Evolutionary conservation across 1,140 invertebrate genomes (phyloP).

Genomic region (Drosophila kohkoa): DNA sequence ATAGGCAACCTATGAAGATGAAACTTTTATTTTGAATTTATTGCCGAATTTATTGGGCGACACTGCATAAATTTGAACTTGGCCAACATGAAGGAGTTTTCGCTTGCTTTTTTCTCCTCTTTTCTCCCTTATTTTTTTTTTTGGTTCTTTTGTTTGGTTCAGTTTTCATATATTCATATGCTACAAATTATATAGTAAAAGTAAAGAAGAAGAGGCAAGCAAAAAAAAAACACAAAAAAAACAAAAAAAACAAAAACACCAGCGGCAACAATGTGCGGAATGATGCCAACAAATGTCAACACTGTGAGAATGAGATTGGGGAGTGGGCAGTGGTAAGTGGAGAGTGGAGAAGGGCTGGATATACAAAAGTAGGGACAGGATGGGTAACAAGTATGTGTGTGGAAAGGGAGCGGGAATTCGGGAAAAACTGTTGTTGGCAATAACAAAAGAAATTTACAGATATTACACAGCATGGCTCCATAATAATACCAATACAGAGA

Average conservation of each 20-base stretch:
- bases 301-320: constrained; percentile 44
- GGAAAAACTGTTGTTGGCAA: constrained; percentile 79
- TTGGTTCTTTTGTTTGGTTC: constrained; percentile 8
- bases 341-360: not conserved
- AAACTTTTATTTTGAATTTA: constrained; percentile 83
- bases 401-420: constrained; percentile 13
- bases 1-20: constrained; percentile 65
- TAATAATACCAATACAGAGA: constrained; percentile 76
- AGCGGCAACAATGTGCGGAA: constrained; percentile 82
- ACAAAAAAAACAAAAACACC: constrained; percentile 78
- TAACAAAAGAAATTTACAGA: constrained; percentile 84
- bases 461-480: constrained; percentile 83
- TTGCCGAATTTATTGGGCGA: constrained; percentile 81
- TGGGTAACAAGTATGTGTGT: not conserved
- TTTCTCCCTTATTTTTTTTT: constrained; percentile 17
- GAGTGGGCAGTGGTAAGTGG: not conserved
- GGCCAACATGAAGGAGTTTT: constrained; percentile 65
- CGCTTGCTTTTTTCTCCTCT: constrained; percentile 15
- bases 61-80: constrained; percentile 83
- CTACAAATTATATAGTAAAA: constrained; percentile 84
- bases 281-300: constrained; percentile 82
- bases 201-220: constrained; percentile 72
- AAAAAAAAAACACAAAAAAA: constrained; percentile 79
- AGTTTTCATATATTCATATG: constrained; percentile 79
- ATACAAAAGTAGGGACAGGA: not conserved